Conservation (phyloP, 2,888 invertebrate species). For the Epirrhoe alternata region DNA sequence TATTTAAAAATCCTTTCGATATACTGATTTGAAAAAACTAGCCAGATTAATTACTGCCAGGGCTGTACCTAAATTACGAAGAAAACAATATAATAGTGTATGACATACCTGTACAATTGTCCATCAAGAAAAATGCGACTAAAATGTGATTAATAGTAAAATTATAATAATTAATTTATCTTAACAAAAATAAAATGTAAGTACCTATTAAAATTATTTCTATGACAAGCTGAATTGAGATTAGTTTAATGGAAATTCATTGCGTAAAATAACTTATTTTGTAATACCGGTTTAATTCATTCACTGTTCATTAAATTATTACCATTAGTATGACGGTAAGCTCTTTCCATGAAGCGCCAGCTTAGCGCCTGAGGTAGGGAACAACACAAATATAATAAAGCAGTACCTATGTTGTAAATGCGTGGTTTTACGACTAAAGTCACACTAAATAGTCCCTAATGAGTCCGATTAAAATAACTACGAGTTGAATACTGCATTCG, state of each 20-base stretch:
- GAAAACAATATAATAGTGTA: too few relatives aligned
- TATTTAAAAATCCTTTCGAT: too few relatives aligned
- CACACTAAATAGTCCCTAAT: slow-evolving; percentile 16
- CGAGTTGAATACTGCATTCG: background rate
- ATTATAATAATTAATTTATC: background rate
- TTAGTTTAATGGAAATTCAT: background rate
- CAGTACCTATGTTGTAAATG: slow-evolving; percentile 31
- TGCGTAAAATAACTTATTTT: too few relatives aligned
- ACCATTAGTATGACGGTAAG: background rate
- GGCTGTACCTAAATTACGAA: too few relatives aligned
- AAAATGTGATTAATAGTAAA: too few relatives aligned
- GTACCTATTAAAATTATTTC: background rate
- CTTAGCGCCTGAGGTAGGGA: slow-evolving; percentile 13
- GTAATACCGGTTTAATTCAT: background rate
- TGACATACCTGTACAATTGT: too few relatives aligned
- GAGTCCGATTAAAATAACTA: slow-evolving; percentile 8
- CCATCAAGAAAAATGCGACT: too few relatives aligned
- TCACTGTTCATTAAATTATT: background rate
- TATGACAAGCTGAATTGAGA: background rate
- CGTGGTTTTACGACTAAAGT: slow-evolving; percentile 20
- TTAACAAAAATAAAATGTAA: background rate
- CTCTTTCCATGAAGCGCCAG: background rate
- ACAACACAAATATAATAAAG: slow-evolving; percentile 22
- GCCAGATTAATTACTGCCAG: too few relatives aligned
- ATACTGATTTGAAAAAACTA: too few relatives aligned